These are phyloP conservation scores for Agonopterix alstromeriana DNA, from an alignment of 2,888 invertebrate genomes.

Conservation along the genomic window DNA sequence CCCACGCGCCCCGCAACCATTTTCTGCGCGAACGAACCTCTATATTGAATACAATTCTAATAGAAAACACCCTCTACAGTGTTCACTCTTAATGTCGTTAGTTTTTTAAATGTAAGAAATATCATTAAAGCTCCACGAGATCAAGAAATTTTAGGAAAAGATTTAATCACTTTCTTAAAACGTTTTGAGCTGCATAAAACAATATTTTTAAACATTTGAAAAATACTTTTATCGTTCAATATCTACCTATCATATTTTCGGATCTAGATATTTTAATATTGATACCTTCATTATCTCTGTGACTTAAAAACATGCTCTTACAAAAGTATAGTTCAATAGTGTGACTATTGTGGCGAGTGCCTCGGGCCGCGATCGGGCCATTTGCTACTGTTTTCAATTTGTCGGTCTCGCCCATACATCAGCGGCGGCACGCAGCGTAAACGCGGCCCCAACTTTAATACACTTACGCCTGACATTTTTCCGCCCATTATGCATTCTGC, in stretches of 20 bases:
- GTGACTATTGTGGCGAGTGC: constrained; percentile 33
- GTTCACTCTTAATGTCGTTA: not conserved
- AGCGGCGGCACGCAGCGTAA: constrained; percentile 49
- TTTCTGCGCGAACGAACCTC: constrained; percentile 64
- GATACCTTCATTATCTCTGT: too few relatives aligned
- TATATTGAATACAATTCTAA: constrained; percentile 62
- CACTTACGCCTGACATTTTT: constrained; percentile 67
- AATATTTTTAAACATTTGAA: too few relatives aligned
- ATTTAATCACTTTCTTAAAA: too few relatives aligned
- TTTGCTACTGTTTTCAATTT: constrained; percentile 69
- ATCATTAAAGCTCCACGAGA: too few relatives aligned
- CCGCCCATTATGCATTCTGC: constrained; percentile 62
- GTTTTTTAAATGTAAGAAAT: too few relatives aligned
- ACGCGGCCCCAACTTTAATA: constrained; percentile 57
- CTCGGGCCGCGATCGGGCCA: constrained; percentile 52
- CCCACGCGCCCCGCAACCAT: constrained; percentile 41
- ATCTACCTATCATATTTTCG: too few relatives aligned
- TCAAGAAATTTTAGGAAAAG: too few relatives aligned
- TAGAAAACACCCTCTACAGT: constrained; percentile 28
- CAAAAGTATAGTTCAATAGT: constrained; percentile 10
- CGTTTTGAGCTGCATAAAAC: too few relatives aligned
- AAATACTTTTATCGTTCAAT: too few relatives aligned
- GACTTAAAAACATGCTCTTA: too few relatives aligned
- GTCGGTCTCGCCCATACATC: constrained; percentile 60
- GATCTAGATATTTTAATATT: too few relatives aligned